A percentile compares a stretch with the other conserved stretches of the same genome.
These are phyloP conservation scores for Dyspetes luteomarginatus DNA, from an alignment of 2,888 invertebrate species.

Conservation along the genomic window DNA sequence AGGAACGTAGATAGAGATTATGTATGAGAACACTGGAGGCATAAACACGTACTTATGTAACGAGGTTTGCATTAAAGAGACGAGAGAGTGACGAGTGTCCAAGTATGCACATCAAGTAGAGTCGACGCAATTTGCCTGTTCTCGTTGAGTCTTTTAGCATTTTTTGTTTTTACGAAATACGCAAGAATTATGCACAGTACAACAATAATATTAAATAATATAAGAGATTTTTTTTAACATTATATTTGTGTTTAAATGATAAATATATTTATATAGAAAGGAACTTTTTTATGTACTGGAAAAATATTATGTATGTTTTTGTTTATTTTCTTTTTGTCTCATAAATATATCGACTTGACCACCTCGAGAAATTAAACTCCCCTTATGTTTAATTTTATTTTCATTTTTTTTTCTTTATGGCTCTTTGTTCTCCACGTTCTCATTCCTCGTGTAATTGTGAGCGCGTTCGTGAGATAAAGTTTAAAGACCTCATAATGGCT, in stretches of 20 bases:
- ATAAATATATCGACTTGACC: not conserved
- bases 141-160: not conserved
- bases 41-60: constrained; percentile 47
- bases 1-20: not conserved
- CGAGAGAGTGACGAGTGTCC: constrained; percentile 68
- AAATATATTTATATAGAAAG: too few relatives aligned
- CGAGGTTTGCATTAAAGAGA: constrained; percentile 49
- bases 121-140: constrained; percentile 65
- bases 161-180: too few relatives aligned
- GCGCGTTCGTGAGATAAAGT: constrained; percentile 25
- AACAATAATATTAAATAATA: too few relatives aligned
- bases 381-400: not conserved
- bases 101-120: constrained; percentile 68
- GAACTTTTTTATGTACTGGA: too few relatives aligned
- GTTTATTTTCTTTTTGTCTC: too few relatives aligned
- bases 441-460: constrained; percentile 48
- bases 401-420: constrained; percentile 8
- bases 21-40: not conserved
- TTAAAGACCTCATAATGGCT: constrained; percentile 18
- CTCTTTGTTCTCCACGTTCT: constrained; percentile 7
- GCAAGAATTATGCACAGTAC: too few relatives aligned
- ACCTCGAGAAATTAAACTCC: constrained; percentile 16
- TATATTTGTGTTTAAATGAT: too few relatives aligned
- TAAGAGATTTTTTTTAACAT: too few relatives aligned
- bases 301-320: too few relatives aligned